Evolutionary conservation across 2,113 vertebrate species (phyloP).

Genomic region (Tragelaphus buxtoni): DNA sequence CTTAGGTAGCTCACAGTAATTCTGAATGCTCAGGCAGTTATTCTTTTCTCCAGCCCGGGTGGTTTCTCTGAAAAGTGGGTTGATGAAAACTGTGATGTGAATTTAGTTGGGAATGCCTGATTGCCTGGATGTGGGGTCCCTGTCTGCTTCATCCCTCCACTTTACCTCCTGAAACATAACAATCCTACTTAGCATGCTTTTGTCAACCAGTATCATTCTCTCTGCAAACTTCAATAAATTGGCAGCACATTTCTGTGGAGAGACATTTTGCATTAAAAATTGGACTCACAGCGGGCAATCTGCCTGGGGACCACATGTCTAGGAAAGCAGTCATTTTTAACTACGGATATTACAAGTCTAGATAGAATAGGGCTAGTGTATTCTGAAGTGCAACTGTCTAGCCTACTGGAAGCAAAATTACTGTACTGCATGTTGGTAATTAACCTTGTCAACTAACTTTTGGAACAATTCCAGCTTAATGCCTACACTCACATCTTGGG

Average conservation of each 20-base stretch:
- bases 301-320: conserved; percentile 49
- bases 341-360: background rate
- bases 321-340: conserved; percentile 46
- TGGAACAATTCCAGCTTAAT: background rate
- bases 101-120: background rate
- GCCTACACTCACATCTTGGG: background rate
- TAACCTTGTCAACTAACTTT: conserved; percentile 10
- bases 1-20: background rate
- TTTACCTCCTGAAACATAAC: background rate
- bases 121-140: background rate
- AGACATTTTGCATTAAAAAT: conserved; percentile 59
- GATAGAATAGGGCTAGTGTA: background rate
- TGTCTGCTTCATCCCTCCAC: background rate
- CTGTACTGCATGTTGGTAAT: background rate
- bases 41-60: background rate
- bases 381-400: background rate
- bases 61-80: background rate
- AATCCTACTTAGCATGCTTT: background rate
- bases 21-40: background rate
- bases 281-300: conserved; percentile 27
- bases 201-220: background rate
- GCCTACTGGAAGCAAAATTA: background rate
- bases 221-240: conserved; percentile 30
- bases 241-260: conserved; percentile 16
- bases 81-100: background rate